Evolutionary conservation across 2,888 invertebrate genomes (phyloP).

Genomic region (Andrena minutula): DNA sequence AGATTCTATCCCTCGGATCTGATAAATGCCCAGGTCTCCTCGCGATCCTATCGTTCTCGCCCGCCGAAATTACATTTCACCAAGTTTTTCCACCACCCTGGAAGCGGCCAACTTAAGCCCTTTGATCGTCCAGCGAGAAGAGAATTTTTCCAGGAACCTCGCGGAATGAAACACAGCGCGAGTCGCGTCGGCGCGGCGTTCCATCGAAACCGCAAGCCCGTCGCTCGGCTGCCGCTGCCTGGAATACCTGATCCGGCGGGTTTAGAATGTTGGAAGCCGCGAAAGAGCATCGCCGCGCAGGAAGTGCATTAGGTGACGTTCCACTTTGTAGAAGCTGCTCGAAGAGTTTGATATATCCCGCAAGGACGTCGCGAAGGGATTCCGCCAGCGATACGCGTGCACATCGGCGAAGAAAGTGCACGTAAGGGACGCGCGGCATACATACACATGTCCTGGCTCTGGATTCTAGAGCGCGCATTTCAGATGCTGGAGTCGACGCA

Average conservation of each 20-base stretch:
- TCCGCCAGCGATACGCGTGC: constrained; percentile 39
- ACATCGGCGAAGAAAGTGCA: constrained; percentile 35
- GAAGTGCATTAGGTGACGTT: constrained; percentile 78
- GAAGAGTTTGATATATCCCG: constrained; percentile 66
- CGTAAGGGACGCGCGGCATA: constrained; percentile 59
- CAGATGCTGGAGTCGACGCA: constrained; percentile 35
- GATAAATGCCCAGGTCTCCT: constrained; percentile 31
- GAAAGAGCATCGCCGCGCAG: constrained; percentile 57
- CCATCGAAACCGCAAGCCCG: constrained; percentile 42
- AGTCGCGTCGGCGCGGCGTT: neutral
- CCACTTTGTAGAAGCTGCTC: constrained; percentile 62
- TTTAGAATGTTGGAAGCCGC: constrained; percentile 62
- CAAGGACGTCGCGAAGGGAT: constrained; percentile 46
- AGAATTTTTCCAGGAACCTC: neutral
- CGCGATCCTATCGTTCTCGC: neutral
- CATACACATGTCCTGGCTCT: constrained; percentile 37
- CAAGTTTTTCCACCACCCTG: neutral
- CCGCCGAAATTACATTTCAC: constrained; percentile 37
- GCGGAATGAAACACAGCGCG: neutral
- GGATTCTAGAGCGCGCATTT: constrained; percentile 53
- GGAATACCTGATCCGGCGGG: constrained; percentile 60
- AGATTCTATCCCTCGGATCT: constrained; percentile 34
- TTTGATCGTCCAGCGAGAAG: neutral
- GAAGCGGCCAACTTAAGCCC: neutral
- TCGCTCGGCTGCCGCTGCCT: constrained; percentile 30